phyloP scores from a whole-genome alignment of 2,888 invertebrate genomes.

The Tridacna gigas region DNA sequence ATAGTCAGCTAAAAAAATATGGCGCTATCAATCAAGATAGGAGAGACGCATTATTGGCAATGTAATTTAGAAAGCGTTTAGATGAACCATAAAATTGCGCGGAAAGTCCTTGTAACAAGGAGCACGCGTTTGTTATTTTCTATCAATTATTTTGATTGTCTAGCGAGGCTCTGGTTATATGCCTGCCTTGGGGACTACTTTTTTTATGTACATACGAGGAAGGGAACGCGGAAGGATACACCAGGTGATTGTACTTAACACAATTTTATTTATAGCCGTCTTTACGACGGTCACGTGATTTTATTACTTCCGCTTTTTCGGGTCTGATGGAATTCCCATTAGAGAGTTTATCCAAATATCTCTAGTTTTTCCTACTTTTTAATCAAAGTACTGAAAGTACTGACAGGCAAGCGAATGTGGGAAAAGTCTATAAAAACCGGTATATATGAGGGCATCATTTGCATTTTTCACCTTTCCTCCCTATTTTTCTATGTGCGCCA shows the following conservation, averaged over 20 bases:
- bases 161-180: not conserved
- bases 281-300: not conserved
- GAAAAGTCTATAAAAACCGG: too few relatives aligned
- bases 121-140: conserved; percentile 31
- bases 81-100: conserved; percentile 29
- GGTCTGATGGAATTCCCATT: not conserved
- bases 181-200: not conserved
- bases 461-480: too few relatives aligned
- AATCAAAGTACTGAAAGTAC: too few relatives aligned
- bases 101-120: conserved; percentile 18
- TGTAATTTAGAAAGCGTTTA: conserved; percentile 31
- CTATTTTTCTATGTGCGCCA: too few relatives aligned
- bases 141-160: conserved; percentile 21
- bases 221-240: conserved; percentile 13
- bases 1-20: not conserved
- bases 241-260: conserved; percentile 14
- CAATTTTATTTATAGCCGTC: not conserved
- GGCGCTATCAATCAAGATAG: conserved; percentile 17
- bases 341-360: not conserved
- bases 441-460: too few relatives aligned
- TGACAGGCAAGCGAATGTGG: too few relatives aligned
- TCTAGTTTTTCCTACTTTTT: too few relatives aligned
- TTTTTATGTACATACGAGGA: not conserved
- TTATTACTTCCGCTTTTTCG: not conserved
- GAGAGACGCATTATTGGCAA: conserved; percentile 22